Conservation (phyloP, 2,797 vertebrate species). For the Botia kubotai region DNA sequence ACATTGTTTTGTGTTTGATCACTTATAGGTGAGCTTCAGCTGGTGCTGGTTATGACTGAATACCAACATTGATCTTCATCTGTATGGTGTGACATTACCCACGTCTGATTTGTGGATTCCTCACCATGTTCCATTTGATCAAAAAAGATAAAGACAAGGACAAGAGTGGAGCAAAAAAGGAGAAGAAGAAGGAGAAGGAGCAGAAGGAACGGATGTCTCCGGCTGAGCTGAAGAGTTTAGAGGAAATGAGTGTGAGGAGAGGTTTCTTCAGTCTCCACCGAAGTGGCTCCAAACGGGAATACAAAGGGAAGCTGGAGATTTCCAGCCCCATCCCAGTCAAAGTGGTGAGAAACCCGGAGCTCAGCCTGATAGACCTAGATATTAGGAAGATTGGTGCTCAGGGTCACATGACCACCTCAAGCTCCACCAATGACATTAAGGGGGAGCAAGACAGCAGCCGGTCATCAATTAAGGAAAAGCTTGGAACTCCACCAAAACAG, state of each 20-base stretch:
- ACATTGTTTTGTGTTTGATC: slow-evolving; percentile 2
- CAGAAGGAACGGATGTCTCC: slow-evolving; percentile 82
- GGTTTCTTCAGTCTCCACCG: slow-evolving; percentile 94
- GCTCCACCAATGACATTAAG: slow-evolving; percentile 82
- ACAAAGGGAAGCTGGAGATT: slow-evolving; percentile 89
- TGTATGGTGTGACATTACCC: slow-evolving; percentile 23
- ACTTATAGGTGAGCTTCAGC: neutral
- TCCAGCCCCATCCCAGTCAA: slow-evolving; percentile 97
- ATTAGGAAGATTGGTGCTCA: slow-evolving; percentile 75
- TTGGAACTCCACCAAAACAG: slow-evolving; percentile 86
- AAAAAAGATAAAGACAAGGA: slow-evolving; percentile 80
- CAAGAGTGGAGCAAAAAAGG: slow-evolving; percentile 73
- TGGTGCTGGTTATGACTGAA: slow-evolving; percentile 34
- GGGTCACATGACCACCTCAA: slow-evolving; percentile 77
- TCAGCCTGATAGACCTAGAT: slow-evolving; percentile 84
- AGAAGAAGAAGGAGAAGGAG: slow-evolving; percentile 79
- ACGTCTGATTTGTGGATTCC: slow-evolving; percentile 20
- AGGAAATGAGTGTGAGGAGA: slow-evolving; percentile 93
- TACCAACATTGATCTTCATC: slow-evolving; percentile 23
- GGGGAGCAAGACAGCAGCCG: slow-evolving; percentile 76
- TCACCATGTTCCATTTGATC: slow-evolving; percentile 78
- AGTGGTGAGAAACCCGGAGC: slow-evolving; percentile 87
- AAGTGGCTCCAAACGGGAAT: slow-evolving; percentile 85
- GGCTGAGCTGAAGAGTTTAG: slow-evolving; percentile 80
- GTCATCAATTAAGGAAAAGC: slow-evolving; percentile 87